These are phyloP conservation scores for Heterochromis multidens DNA, from an alignment of 2,113 vertebrate genomes.

Conservation along the genomic window DNA sequence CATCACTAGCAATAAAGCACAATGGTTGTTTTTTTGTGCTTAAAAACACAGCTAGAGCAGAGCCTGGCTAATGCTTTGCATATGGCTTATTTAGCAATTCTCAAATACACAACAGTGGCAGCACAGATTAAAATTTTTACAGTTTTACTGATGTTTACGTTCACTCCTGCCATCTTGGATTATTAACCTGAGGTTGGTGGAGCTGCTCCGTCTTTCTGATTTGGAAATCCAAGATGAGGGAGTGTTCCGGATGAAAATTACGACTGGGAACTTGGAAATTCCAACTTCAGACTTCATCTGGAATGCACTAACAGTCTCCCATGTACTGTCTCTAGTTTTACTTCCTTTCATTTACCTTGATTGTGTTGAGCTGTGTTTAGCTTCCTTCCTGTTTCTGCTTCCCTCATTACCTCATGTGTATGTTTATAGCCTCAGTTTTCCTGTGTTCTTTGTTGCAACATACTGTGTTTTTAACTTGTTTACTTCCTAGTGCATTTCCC, in stretches of 20 bases:
- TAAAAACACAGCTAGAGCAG: too few relatives aligned
- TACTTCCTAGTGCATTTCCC: too few relatives aligned
- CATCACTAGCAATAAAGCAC: too few relatives aligned
- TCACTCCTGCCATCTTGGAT: not conserved
- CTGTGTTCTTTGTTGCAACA: not conserved
- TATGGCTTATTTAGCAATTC: too few relatives aligned
- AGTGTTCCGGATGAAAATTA: too few relatives aligned
- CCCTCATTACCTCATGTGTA: not conserved
- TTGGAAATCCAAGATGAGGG: not conserved
- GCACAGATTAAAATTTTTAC: not conserved
- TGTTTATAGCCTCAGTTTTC: not conserved
- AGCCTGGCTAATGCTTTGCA: too few relatives aligned
- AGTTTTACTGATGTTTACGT: not conserved
- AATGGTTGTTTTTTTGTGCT: too few relatives aligned
- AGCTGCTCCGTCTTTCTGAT: not conserved
- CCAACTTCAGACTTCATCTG: not conserved
- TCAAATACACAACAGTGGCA: too few relatives aligned
- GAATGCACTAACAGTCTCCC: not conserved
- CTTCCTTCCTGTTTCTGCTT: not conserved
- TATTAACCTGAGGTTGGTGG: not conserved
- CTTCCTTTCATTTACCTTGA: not conserved
- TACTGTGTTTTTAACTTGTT: accelerated
- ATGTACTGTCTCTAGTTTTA: not conserved
- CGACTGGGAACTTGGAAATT: not conserved
- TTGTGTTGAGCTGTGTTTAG: not conserved